These are phyloP conservation scores for Penaeus chinensis DNA, from an alignment of 1,140 invertebrate genomes.

Conservation along the genomic window DNA sequence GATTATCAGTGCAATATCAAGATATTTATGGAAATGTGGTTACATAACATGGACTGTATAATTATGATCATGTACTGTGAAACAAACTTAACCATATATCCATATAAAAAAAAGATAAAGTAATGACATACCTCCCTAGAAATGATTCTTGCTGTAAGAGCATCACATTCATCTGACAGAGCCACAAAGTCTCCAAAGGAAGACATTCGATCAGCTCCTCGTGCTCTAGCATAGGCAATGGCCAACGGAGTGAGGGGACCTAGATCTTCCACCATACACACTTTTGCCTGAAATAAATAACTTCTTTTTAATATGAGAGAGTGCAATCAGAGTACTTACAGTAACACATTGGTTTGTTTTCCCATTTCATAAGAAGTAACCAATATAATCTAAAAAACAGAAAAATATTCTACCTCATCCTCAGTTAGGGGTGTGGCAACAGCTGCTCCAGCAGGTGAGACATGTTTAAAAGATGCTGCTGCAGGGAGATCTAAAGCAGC, in stretches of 20 bases:
- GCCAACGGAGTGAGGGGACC: conserved; percentile 86
- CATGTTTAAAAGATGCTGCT: conserved; percentile 97
- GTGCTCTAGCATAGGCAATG: conserved; percentile 91
- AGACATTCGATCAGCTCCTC: conserved; percentile 98
- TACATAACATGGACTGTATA: background rate
- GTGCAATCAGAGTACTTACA: background rate
- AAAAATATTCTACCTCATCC: conserved; percentile 71
- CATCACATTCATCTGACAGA: conserved; percentile 92
- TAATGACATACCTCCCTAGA: conserved; percentile 73
- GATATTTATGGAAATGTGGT: background rate
- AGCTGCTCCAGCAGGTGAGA: conserved; percentile 95
- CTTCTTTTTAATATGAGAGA: background rate
- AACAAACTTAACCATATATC: conserved; percentile 9
- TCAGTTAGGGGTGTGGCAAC: conserved; percentile 82
- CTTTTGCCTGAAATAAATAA: conserved; percentile 76
- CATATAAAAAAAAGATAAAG: background rate
- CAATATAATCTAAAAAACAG: background rate
- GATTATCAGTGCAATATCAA: conserved; percentile 53
- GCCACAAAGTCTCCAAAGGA: conserved; percentile 99
- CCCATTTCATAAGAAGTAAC: background rate
- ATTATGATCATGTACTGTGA: background rate
- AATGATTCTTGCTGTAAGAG: conserved; percentile 81
- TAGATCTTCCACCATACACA: conserved; percentile 95
- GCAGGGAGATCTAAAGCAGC: conserved; percentile 84
- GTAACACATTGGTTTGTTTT: background rate